phyloP scores from a whole-genome alignment of 1,140 invertebrate species.

The Neotoxoptera formosana region DNA sequence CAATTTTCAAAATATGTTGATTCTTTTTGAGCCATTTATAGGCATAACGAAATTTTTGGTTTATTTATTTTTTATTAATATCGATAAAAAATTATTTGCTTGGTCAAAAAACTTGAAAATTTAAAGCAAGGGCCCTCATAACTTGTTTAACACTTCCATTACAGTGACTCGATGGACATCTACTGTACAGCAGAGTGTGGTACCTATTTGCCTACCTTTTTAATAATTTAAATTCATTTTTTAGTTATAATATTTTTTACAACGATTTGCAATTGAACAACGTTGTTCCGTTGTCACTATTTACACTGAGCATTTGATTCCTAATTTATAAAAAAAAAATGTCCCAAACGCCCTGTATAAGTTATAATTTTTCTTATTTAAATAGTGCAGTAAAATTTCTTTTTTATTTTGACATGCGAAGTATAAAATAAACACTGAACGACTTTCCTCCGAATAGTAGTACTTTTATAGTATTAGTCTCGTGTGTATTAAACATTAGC shows the following conservation, averaged over 20 bases:
- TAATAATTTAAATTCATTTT: background rate
- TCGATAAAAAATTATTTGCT: too few relatives aligned
- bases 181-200: too few relatives aligned
- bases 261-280: background rate
- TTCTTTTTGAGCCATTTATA: too few relatives aligned
- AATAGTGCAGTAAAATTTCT: background rate
- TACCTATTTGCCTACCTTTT: too few relatives aligned
- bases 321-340: background rate
- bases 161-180: too few relatives aligned
- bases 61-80: too few relatives aligned
- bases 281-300: background rate
- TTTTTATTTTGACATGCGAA: background rate
- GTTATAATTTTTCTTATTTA: background rate
- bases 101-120: too few relatives aligned
- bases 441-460: background rate
- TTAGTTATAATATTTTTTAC: background rate
- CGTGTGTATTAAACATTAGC: background rate
- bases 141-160: too few relatives aligned
- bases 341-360: background rate
- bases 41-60: too few relatives aligned
- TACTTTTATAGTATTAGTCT: background rate
- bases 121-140: too few relatives aligned
- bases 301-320: background rate
- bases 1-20: too few relatives aligned
- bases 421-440: background rate